Conservation (phyloP, 2,797 vertebrate species). For the Coluber constrictor region DNA sequence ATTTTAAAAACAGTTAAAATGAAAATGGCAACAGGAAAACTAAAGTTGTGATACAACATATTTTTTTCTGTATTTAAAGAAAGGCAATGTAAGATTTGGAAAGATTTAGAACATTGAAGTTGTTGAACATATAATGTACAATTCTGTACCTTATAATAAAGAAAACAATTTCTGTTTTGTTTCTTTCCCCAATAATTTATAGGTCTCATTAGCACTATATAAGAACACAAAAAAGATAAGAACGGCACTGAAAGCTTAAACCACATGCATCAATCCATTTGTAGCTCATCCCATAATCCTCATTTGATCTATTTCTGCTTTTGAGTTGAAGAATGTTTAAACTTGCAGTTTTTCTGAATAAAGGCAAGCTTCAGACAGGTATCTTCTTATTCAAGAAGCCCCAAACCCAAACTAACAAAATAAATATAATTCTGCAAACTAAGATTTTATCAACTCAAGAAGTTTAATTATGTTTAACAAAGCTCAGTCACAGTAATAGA, state of each 20-base stretch:
- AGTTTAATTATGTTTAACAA: background rate
- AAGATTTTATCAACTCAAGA: background rate
- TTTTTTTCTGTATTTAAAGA: background rate
- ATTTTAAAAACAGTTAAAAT: background rate
- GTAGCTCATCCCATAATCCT: background rate
- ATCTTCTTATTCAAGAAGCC: background rate
- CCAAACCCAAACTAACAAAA: background rate
- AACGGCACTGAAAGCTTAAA: background rate
- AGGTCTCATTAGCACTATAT: background rate
- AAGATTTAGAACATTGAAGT: background rate
- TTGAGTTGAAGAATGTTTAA: background rate
- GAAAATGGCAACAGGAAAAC: background rate
- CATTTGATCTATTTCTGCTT: background rate
- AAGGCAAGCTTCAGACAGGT: background rate
- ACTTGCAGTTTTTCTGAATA: background rate
- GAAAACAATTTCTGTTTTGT: background rate
- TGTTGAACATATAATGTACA: background rate
- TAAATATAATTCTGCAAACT: background rate
- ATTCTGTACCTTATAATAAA: background rate
- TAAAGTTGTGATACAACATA: background rate
- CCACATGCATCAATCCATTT: background rate
- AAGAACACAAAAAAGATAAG: background rate
- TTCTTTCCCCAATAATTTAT: background rate
- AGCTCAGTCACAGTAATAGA: background rate
- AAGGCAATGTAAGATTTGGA: background rate